These are phyloP conservation scores for Tor tambroides DNA, from an alignment of 2,113 vertebrate genomes.

Conservation along the genomic window DNA sequence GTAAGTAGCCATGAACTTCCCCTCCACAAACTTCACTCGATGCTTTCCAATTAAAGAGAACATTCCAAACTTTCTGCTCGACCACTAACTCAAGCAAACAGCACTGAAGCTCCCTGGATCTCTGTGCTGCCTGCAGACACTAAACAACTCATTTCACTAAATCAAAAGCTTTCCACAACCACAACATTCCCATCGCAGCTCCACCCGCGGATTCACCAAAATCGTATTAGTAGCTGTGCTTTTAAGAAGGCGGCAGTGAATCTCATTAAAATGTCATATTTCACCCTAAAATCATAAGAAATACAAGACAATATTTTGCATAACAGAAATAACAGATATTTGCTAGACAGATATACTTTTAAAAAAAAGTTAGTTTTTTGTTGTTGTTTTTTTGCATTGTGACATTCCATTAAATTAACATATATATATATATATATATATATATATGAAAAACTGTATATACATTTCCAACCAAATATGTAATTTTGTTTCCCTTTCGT, in stretches of 20 bases:
- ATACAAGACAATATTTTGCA: not conserved
- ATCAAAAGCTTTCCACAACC: not conserved
- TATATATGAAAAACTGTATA: not conserved
- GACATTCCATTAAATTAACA: not conserved
- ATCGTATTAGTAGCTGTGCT: not conserved
- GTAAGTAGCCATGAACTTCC: slow-evolving; percentile 24
- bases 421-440: no score
- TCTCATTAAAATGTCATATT: not conserved
- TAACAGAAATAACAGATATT: not conserved
- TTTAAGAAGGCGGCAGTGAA: no score
- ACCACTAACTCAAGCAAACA: slow-evolving; percentile 13
- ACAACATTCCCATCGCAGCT: not conserved
- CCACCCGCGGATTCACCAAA: not conserved
- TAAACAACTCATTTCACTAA: slow-evolving; percentile 16
- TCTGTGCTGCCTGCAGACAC: not conserved
- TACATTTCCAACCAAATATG: not conserved
- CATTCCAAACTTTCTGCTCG: slow-evolving; percentile 12
- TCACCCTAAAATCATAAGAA: not conserved
- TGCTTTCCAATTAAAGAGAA: slow-evolving; percentile 43
- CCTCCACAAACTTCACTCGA: slow-evolving; percentile 18
- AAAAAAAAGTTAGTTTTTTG: not conserved
- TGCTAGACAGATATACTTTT: not conserved
- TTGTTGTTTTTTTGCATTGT: not conserved
- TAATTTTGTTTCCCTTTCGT: no score
- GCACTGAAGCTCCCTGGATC: not conserved